phyloP scores from a whole-genome alignment of 2,113 vertebrate species.

The Podilymbus podiceps region DNA sequence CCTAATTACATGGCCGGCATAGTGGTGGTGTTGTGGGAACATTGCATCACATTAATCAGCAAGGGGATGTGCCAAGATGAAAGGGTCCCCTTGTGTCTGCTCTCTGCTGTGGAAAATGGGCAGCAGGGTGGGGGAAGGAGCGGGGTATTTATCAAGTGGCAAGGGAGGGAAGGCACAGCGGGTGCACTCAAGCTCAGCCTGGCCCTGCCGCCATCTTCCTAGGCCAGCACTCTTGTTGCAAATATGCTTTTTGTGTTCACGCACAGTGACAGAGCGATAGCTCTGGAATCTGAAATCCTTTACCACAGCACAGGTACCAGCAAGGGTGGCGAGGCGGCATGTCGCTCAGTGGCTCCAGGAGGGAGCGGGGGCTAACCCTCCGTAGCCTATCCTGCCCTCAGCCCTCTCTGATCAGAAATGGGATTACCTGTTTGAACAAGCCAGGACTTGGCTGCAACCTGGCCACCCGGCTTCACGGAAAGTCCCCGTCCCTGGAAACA shows the following conservation, averaged over 20 bases:
- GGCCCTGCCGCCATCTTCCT: neutral
- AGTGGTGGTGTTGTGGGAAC: conserved; percentile 63
- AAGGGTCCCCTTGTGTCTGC: conserved; percentile 68
- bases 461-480: neutral
- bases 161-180: conserved; percentile 34
- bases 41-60: conserved; percentile 62
- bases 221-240: neutral
- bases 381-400: neutral
- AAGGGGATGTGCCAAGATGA: conserved; percentile 68
- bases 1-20: conserved; percentile 62
- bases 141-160: conserved; percentile 44
- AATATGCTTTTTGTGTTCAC: neutral
- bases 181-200: neutral
- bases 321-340: neutral
- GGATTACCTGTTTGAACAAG: neutral
- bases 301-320: neutral
- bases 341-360: neutral
- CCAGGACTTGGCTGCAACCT: neutral
- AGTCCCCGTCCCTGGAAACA: neutral
- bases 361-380: neutral
- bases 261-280: neutral
- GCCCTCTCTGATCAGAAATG: neutral
- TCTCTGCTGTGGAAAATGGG: conserved; percentile 67
- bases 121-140: conserved; percentile 21
- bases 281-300: neutral